These are phyloP conservation scores for Brenthis daphne DNA, from an alignment of 2,888 invertebrate genomes.

Conservation along the genomic window DNA sequence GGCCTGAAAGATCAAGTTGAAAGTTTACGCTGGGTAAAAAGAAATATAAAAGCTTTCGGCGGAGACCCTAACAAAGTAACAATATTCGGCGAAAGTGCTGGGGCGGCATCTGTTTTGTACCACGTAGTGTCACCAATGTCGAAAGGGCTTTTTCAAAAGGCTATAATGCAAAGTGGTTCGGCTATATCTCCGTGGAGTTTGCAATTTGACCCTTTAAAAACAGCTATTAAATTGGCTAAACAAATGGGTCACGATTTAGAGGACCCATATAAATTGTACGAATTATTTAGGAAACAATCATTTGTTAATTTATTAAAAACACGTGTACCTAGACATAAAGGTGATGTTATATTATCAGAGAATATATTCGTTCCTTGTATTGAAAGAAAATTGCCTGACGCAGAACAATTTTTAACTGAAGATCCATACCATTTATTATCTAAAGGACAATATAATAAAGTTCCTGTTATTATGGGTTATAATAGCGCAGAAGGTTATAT, in stretches of 20 bases:
- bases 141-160: conserved; percentile 65
- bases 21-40: conserved; percentile 66
- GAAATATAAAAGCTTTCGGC: conserved; percentile 64
- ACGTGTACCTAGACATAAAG: conserved; percentile 62
- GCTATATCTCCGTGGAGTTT: conserved; percentile 69
- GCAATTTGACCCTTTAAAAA: conserved; percentile 64
- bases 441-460: conserved; percentile 56
- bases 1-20: conserved; percentile 73
- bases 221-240: conserved; percentile 56
- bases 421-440: conserved; percentile 61
- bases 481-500: conserved; percentile 69
- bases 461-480: conserved; percentile 68
- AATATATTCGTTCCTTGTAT: conserved; percentile 72
- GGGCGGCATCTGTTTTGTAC: conserved; percentile 65
- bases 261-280: conserved; percentile 58
- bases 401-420: conserved; percentile 58
- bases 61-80: conserved; percentile 70
- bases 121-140: conserved; percentile 70
- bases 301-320: conserved; percentile 53
- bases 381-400: conserved; percentile 53
- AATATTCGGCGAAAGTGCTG: conserved; percentile 75
- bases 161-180: conserved; percentile 71
- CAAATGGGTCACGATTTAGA: conserved; percentile 56
- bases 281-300: conserved; percentile 53
- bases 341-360: conserved; percentile 66